Base-by-base conservation (phyloP, 2,113 vertebrate genomes). In the Spea bombifrons region DNA sequence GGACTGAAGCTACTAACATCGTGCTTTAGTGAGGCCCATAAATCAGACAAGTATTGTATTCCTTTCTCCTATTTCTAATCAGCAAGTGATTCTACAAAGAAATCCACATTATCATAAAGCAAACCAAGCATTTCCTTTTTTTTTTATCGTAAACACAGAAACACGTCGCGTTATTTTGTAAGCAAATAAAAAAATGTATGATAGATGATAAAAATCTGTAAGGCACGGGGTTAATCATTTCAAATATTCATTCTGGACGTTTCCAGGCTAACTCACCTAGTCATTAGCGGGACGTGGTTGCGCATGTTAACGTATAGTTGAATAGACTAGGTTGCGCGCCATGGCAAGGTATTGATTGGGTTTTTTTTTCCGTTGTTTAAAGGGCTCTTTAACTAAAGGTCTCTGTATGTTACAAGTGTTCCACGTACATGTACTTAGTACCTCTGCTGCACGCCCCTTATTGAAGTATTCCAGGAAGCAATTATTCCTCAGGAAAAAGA, bases 351-450 rank as follows among this genome's bases (percentile, higher is more conserved):
- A 74, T 49, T 74, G 72, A 74, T 74, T 44, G 17, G 3, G 6
- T 16, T 45, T 72, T 69, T n/a, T n/a, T 49, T 49, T 69, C 44
- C 6, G 16, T 46, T 16, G 49, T 49, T 9, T 17, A 74, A 48
- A 49, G n/a, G 17, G 46, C 59, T 64, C 44, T 68, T 73, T 47
- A 47, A 73, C 47, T 64, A 64, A 10, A 64, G 46, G n/a, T 64
- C 61, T 16, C 5, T 48, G 8, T 49, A 63, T 63, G 30, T 74
- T 64, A 74, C 72, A 74, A n/a, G 44, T 63, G 10, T 64, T 49
- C 46, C 57, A 74, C 59, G 64, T 8, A 12, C 16, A 48, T 64
- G 72, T 46, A 64, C 72, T 74, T 74, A 63, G 71, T 49, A 48
- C 61, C 15, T 46, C 44, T 48, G 49, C 72, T n/a, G 16, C 43